phyloP scores from a whole-genome alignment of 1,140 invertebrate genomes.

The Planococcus citri region DNA sequence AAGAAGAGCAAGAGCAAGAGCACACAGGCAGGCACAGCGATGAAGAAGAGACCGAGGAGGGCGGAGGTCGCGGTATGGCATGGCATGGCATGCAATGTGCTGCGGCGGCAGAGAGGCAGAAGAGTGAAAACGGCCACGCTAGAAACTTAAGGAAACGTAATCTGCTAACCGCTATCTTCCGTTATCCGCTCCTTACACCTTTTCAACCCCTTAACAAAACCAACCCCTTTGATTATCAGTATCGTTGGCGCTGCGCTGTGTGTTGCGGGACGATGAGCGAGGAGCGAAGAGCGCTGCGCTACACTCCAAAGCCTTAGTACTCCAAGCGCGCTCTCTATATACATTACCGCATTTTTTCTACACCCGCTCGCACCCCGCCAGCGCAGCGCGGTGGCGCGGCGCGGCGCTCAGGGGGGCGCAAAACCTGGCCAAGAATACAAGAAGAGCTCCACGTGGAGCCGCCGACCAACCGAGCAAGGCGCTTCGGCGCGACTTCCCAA shows the following conservation, averaged over 20 bases:
- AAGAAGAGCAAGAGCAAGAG: too few relatives aligned
- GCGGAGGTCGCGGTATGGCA: too few relatives aligned
- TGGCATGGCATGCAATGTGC: too few relatives aligned
- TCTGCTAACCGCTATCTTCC: conserved; percentile 16
- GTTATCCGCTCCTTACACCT: neutral
- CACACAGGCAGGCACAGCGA: too few relatives aligned
- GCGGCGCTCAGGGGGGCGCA: too few relatives aligned
- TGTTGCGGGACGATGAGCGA: too few relatives aligned
- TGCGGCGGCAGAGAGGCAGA: neutral
- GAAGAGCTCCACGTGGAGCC: conserved; percentile 24
- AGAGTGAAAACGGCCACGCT: neutral
- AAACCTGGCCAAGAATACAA: conserved; percentile 21
- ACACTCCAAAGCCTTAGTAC: conserved; percentile 1
- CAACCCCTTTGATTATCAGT: conserved; percentile 30
- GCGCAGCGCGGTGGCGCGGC: too few relatives aligned
- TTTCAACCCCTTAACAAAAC: conserved; percentile 22
- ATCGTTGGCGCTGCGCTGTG: conserved; percentile 26
- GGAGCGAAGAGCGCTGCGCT: too few relatives aligned
- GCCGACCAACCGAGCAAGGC: neutral
- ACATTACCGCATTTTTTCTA: conserved; percentile 13
- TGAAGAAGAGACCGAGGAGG: too few relatives aligned
- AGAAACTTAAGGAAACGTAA: conserved; percentile 19
- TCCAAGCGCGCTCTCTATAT: conserved; percentile 16
- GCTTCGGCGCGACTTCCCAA: conserved; percentile 8
- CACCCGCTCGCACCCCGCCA: neutral